Percentiles rank a stretch among this genome's conserved stretches.
Conservation (phyloP, 2,113 vertebrate genomes). For the Microcebus lehilahytsara region DNA sequence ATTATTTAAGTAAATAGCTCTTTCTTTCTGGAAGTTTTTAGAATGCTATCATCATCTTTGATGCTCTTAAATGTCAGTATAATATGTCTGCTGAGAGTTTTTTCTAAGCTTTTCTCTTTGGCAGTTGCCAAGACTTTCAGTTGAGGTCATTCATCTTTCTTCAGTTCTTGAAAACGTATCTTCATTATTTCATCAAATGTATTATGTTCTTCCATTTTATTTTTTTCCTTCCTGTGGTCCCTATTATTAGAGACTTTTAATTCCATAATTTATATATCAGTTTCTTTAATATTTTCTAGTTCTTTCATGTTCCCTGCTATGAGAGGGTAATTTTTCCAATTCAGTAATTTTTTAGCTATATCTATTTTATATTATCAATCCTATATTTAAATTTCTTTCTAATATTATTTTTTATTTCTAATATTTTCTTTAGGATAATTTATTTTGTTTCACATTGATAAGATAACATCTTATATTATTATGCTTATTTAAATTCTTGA, state of each 20-base stretch:
- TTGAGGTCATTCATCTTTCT: not conserved
- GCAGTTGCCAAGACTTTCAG: not conserved
- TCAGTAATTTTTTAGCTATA: not conserved
- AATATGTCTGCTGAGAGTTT: not conserved
- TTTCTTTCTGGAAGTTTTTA: not conserved
- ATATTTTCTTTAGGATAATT: not conserved
- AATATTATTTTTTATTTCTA: not conserved
- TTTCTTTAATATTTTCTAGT: not conserved
- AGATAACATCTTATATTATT: not conserved
- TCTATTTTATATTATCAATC: not conserved
- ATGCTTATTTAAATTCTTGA: not conserved
- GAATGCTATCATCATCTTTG: not conserved
- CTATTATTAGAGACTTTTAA: not conserved
- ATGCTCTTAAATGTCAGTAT: not conserved
- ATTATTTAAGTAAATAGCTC: not conserved
- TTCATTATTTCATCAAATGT: not conserved
- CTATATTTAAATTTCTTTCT: not conserved
- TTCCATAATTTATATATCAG: not conserved
- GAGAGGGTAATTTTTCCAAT: not conserved
- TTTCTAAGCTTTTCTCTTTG: not conserved
- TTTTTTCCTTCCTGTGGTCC: not conserved
- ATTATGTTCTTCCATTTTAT: not conserved
- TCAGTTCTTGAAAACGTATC: not conserved
- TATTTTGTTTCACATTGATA: not conserved
- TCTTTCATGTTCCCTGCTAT: not conserved